A percentile compares a stretch with the other conserved stretches of the same genome.
Evolutionary conservation across 2,888 invertebrate species (phyloP).

Genomic region (Mycogona germanica): DNA sequence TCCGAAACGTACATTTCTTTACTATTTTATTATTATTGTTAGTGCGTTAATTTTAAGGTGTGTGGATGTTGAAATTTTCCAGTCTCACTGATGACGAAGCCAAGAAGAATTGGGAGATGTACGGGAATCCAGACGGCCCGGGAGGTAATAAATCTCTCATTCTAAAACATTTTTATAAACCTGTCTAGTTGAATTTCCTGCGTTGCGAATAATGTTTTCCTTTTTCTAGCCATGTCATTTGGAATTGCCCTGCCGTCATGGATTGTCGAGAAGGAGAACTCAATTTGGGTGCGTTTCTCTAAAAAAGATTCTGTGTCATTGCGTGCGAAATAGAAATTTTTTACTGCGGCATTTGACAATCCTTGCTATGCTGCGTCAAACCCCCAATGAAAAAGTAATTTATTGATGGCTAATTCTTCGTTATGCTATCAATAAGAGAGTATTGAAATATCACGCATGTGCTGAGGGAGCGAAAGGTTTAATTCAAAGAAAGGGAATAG

Average conservation of each 20-base stretch:
- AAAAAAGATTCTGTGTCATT: conserved; percentile 29
- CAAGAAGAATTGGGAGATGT: conserved; percentile 94
- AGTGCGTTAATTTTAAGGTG: background rate
- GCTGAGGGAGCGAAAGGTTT: too few species aligned
- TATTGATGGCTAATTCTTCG: too few species aligned
- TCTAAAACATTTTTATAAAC: background rate
- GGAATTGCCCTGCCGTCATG: conserved; percentile 98
- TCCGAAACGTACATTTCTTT: too few species aligned
- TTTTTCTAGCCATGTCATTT: conserved; percentile 76
- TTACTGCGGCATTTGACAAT: too few species aligned
- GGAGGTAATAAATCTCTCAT: conserved; percentile 41
- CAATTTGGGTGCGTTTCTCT: conserved; percentile 62
- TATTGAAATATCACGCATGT: too few species aligned
- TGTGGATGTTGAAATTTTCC: background rate
- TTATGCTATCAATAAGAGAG: too few species aligned
- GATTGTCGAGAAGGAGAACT: conserved; percentile 99
- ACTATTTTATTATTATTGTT: too few species aligned
- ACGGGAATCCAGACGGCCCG: conserved; percentile 99
- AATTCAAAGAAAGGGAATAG: too few species aligned
- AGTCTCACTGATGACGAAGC: conserved; percentile 90
- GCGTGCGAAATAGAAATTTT: background rate
- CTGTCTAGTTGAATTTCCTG: conserved; percentile 8
- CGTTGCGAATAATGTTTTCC: background rate
- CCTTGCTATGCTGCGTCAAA: too few species aligned
- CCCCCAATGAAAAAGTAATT: too few species aligned